Conservation (phyloP, 2,113 vertebrate species). For the Pyxicephalus adspersus region DNA sequence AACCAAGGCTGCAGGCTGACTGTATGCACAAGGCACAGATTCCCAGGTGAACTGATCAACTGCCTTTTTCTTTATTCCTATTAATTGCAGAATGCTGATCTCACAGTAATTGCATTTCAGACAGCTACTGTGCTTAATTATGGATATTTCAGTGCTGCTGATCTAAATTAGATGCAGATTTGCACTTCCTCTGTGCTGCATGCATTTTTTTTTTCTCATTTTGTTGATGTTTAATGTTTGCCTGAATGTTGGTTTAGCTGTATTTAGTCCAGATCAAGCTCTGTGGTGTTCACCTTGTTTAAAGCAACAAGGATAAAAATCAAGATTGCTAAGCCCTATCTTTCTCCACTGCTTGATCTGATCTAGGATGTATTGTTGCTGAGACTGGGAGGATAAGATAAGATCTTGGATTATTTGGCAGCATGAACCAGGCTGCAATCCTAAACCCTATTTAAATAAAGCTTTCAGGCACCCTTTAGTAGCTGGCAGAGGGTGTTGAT, state of each 20-base stretch:
- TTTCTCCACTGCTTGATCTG: slow-evolving; percentile 14
- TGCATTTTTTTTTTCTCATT: not conserved
- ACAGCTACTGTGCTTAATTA: not conserved
- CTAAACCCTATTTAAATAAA: slow-evolving; percentile 36
- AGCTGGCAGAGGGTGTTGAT: slow-evolving; percentile 7
- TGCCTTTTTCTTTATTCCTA: slow-evolving; percentile 63
- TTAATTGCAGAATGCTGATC: slow-evolving; percentile 6
- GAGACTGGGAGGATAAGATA: slow-evolving; percentile 35
- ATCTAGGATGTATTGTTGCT: slow-evolving; percentile 18
- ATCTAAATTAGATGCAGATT: not conserved
- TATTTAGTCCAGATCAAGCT: not conserved
- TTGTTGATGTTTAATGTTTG: not conserved
- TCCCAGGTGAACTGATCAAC: slow-evolving; percentile 67
- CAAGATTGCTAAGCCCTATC: not conserved
- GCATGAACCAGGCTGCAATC: slow-evolving; percentile 25
- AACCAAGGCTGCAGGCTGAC: slow-evolving; percentile 77
- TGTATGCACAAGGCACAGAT: slow-evolving; percentile 68
- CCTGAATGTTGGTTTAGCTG: not conserved
- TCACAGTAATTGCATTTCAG: not conserved
- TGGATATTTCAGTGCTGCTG: not conserved
- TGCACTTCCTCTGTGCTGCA: slow-evolving; percentile 44
- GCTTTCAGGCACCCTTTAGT: slow-evolving; percentile 16
- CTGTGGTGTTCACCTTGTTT: not conserved
- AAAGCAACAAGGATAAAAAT: not conserved
- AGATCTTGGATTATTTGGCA: slow-evolving; percentile 40